Percentiles rank a stretch among this genome's conserved stretches.
phyloP scores from a whole-genome alignment of 2,888 invertebrate species.

The Meteorus cinctellus region DNA sequence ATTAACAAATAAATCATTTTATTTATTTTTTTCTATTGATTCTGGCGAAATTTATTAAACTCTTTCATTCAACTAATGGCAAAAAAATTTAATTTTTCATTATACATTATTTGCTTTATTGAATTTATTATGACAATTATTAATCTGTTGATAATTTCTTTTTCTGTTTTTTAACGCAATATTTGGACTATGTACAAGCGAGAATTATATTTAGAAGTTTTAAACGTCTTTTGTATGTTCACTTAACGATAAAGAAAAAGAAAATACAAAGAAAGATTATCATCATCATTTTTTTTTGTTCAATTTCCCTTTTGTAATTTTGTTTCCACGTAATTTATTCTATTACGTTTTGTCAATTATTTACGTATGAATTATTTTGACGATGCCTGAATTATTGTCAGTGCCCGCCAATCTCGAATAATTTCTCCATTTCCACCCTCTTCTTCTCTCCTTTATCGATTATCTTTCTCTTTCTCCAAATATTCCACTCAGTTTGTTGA shows the following conservation, averaged over 20 bases:
- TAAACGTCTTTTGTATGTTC: background rate
- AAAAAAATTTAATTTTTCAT: background rate
- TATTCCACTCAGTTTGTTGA: slow-evolving; percentile 17
- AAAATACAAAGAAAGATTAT: background rate
- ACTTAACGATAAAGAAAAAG: background rate
- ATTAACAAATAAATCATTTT: background rate
- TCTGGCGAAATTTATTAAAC: background rate
- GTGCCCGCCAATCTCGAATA: slow-evolving; percentile 39
- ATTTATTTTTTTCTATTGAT: background rate
- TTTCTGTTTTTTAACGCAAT: background rate
- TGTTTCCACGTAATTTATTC: slow-evolving; percentile 1
- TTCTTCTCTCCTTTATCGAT: slow-evolving; percentile 21
- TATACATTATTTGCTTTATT: background rate
- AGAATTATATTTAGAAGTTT: background rate
- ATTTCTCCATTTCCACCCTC: slow-evolving; percentile 28
- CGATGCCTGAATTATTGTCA: slow-evolving; percentile 46
- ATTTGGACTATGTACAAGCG: slow-evolving; percentile 15
- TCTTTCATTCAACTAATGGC: background rate
- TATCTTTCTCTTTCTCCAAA: slow-evolving; percentile 26
- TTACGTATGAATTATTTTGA: slow-evolving; percentile 15
- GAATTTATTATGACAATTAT: background rate
- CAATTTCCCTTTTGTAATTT: background rate
- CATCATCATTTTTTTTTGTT: slow-evolving; percentile 4
- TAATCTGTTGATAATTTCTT: background rate
- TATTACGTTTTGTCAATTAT: background rate